A percentile compares a stretch with the other conserved stretches of the same genome.
These are phyloP conservation scores for Ophioninae sp. DNA, from an alignment of 2,888 invertebrate genomes.

Conservation along the genomic window DNA sequence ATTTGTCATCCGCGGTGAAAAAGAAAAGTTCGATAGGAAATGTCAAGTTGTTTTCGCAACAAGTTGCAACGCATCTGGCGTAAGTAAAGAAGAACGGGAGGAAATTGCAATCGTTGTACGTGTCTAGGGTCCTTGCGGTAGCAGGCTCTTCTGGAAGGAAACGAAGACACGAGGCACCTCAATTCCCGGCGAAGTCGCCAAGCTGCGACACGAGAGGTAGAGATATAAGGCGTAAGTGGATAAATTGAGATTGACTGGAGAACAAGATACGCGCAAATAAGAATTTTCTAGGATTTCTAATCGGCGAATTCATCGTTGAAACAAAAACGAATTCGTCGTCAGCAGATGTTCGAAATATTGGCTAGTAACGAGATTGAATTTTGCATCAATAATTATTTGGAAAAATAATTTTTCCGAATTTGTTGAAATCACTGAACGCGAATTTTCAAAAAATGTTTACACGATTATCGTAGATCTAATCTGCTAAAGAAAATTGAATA, in stretches of 20 bases:
- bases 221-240: conserved; percentile 9
- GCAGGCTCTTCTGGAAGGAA: neutral
- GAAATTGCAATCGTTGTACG: conserved; percentile 17
- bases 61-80: conserved; percentile 9
- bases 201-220: neutral
- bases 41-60: conserved; percentile 2
- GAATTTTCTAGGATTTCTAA: neutral
- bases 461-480: no score
- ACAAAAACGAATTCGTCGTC: neutral
- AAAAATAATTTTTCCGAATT: no score
- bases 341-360: neutral
- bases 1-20: neutral
- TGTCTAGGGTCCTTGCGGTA: conserved; percentile 26
- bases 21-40: neutral
- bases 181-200: conserved; percentile 23
- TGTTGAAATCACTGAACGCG: no score
- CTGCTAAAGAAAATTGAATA: no score
- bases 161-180: conserved; percentile 9
- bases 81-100: conserved; percentile 11
- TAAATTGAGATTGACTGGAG: conserved; percentile 34
- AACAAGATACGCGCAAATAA: conserved; percentile 1
- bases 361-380: no score
- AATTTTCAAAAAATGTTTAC: no score
- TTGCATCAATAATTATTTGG: no score
- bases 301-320: neutral